These are phyloP conservation scores for Clytia hemisphaerica DNA, from an alignment of 30 jellyfish, hydroid and myxozoan genomes.

Conservation along the genomic window DNA sequence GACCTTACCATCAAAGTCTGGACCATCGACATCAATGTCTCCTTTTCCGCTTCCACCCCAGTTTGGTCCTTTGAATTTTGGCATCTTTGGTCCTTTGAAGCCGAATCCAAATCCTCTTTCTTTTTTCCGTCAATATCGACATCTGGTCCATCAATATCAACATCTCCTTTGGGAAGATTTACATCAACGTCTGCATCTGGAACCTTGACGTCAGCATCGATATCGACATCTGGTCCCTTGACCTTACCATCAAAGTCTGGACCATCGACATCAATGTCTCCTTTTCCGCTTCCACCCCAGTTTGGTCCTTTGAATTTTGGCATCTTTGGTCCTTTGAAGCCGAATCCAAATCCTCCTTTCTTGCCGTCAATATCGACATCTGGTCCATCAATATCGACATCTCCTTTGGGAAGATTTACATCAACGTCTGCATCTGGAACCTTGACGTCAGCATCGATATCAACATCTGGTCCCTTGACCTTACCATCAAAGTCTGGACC, in stretches of 20 bases:
- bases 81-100: conserved; percentile 18
- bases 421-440: neutral
- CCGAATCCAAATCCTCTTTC: conserved; percentile 21
- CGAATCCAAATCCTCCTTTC: neutral
- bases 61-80: conserved; percentile 5
- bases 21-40: conserved; percentile 1
- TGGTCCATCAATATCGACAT: conserved; percentile 7
- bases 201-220: too few relatives aligned
- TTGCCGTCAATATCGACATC: too few relatives aligned
- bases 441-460: neutral
- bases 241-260: neutral
- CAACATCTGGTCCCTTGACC: conserved; percentile 4
- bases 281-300: conserved; percentile 8
- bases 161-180: conserved; percentile 2
- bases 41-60: conserved; percentile 36
- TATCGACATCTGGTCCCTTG: too few relatives aligned
- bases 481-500: neutral
- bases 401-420: too few relatives aligned
- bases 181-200: too few relatives aligned
- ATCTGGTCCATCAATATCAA: conserved; percentile 17
- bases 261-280: neutral
- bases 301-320: conserved; percentile 1
- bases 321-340: conserved; percentile 9
- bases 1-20: neutral
- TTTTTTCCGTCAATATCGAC: conserved; percentile 11